Evolutionary conservation across 2,113 vertebrate species (phyloP), one percentile per base, ranked within the genome.

Genomic region (Scomber scombrus): DNA sequence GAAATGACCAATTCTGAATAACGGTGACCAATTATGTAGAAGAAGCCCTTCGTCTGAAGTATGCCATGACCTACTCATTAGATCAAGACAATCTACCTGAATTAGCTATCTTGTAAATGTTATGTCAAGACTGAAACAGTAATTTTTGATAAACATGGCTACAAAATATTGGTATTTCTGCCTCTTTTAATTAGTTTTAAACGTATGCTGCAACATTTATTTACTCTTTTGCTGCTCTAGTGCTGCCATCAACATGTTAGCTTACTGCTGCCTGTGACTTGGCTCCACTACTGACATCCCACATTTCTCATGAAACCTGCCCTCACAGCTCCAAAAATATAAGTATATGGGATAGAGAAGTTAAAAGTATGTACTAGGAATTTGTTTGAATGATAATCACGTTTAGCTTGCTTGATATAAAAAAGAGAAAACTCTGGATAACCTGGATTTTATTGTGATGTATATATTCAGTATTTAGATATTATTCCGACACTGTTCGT

Each of bases 221-320:
- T 45, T 51, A 47, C 47, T 73, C 34, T 5, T 13, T n/a, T 16
- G 43, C 54, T 19, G 49, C 61, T 23, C 64, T 56, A 64, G 3
- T 52, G 74, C 49, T 43, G 26, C 71, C 75, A 51, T 26, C 68
- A 56, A 75, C 62, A 69, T 8, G 23, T 71, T 67, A 52, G 58
- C 55, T 66, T 1, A 4, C 26, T 55, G 74, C 55, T 54, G 68
- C 67, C 46, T 54, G 3, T 64, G 51, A 51, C 34, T 58, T 29
- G 34, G 52, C 49, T 23, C 23, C 23, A 23, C 23, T 23, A 23
- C 23, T 23, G 23, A 26, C 23, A n/a, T 71, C 84, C 70, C 61
- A 58, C 78, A 73, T 68, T 75, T 63, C 62, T 58, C 49, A 63
- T 68, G 66, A 72, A 58, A 40, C 4, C 65, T 50, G 3, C 71